Conservation (phyloP, 92 coral and sea anemone species). For the Micromussa lordhowensis region DNA sequence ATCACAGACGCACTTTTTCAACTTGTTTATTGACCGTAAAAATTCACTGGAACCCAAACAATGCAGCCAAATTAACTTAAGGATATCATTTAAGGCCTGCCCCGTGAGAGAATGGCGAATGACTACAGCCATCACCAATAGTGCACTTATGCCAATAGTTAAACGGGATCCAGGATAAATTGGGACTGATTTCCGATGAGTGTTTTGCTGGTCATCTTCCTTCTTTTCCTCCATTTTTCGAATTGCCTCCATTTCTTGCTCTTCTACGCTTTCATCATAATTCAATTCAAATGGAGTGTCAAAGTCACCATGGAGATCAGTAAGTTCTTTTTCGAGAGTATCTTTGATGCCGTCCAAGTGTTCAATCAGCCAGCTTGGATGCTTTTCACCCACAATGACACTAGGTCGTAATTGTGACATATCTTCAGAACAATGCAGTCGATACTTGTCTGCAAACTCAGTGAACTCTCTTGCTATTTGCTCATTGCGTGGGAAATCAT, state of each 20-base stretch:
- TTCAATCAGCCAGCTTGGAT: constrained; percentile 42
- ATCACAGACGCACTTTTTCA: constrained; percentile 29
- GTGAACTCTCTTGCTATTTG: too few species aligned
- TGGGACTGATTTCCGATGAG: constrained; percentile 14
- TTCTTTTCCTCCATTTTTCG: constrained; percentile 20
- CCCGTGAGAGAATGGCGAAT: constrained; percentile 36
- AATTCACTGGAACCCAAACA: constrained; percentile 15
- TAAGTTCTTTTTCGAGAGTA: constrained; percentile 21
- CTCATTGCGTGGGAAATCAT: too few species aligned
- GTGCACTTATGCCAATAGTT: constrained; percentile 44
- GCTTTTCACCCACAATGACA: constrained; percentile 23
- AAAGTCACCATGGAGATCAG: constrained; percentile 16
- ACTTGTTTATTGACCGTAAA: constrained; percentile 14
- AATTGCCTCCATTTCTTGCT: constrained; percentile 43
- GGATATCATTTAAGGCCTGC: constrained; percentile 45
- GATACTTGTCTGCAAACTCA: background rate
- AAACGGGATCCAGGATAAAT: constrained; percentile 43
- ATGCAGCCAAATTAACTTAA: constrained; percentile 28
- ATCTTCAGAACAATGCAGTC: constrained; percentile 8
- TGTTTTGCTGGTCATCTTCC: constrained; percentile 9
- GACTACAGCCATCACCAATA: constrained; percentile 29
- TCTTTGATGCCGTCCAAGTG: constrained; percentile 34
- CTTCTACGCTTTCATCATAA: constrained; percentile 8
- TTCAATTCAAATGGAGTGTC: constrained; percentile 31
- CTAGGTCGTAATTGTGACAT: background rate